Percentiles rank a stretch among this genome's conserved stretches.
These are phyloP conservation scores for Aporophyla nigra DNA, from an alignment of 2,888 invertebrate species.

Conservation along the genomic window DNA sequence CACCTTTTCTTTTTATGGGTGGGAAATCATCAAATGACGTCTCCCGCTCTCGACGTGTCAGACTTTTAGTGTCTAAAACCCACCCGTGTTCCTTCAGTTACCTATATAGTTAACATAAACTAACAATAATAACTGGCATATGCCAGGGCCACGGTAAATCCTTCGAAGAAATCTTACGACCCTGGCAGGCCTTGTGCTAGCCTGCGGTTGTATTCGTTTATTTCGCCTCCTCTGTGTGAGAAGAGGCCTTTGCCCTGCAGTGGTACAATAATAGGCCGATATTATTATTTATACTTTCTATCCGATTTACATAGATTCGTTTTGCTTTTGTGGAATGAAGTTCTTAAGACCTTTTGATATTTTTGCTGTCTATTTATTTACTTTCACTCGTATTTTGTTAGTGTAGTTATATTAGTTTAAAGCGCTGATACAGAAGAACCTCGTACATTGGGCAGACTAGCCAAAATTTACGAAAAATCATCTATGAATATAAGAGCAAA, in stretches of 20 bases:
- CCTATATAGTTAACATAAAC: no score
- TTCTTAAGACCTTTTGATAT: constrained; percentile 35
- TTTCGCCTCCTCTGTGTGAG: neutral
- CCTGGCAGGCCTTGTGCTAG: no score
- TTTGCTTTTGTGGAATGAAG: constrained; percentile 44
- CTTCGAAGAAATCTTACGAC: no score
- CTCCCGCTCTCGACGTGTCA: no score
- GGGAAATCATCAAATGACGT: no score
- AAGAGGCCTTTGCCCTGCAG: neutral
- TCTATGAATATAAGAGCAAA: neutral
- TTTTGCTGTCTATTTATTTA: constrained; percentile 22
- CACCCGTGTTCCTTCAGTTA: no score
- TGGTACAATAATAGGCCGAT: neutral
- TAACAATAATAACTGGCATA: no score
- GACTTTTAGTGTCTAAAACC: no score
- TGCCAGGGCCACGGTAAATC: no score
- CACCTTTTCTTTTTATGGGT: no score
- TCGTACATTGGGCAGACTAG: neutral
- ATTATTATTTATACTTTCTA: constrained; percentile 52
- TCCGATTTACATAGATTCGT: constrained; percentile 54
- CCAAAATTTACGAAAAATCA: neutral
- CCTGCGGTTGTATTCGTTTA: no score
- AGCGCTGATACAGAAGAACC: neutral
- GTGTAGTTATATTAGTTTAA: constrained; percentile 11
- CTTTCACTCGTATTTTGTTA: constrained; percentile 50